Evolutionary conservation across 2,888 invertebrate genomes (phyloP), one percentile per base, ranked within the genome.

Genomic region (Pseudolycoriella hygida): DNA sequence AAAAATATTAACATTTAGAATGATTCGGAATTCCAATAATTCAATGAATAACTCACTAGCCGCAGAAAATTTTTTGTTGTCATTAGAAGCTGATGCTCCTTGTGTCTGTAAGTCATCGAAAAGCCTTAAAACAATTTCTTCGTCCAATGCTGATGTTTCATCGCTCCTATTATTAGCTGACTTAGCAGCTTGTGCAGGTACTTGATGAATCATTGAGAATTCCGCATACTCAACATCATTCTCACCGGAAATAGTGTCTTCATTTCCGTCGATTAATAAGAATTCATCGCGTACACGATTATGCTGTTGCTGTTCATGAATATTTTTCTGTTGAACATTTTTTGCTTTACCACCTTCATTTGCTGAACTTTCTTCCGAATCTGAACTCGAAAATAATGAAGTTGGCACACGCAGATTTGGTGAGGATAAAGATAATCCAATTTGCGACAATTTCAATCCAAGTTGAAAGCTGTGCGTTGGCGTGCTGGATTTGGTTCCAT

Each of bases 161-260:
- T 34, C 1, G 46, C 30, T 46, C 12, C 3, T 5, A 34, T 34
- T 12, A 34, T 5, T 34, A 8, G 25, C 25, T 25, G 25, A 4
- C 11, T 5, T 34, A 8, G 34, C 34, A 4, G 11, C 12, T 10
- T 19, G 17, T 17, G 32, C 18, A 18, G 53, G 47, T 49, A 66
- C 55, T n/a, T 66, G 59, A 51, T 69, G 68, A 3, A 64, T 61
- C 66, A 69, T 67, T 17, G 69, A 69, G 38, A 73, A 64, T 58
- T 74, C 74, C 0, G 69, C 72, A 52, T 71, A 72, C 56, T 80
- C 80, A 10, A 79, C 75, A 58, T 80, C 80, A 56, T 79, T 79
- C 58, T 80, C 80, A 50, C 76, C 82, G 52, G 81, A 80, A 74
- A 86, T 84, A 3, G 84, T 83, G 63, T 87, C 85, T 52, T 85